A percentile compares a stretch with the other conserved stretches of the same genome.
Evolutionary conservation across 2,888 invertebrate species (phyloP).

Genomic region (Chironomus riparius): DNA sequence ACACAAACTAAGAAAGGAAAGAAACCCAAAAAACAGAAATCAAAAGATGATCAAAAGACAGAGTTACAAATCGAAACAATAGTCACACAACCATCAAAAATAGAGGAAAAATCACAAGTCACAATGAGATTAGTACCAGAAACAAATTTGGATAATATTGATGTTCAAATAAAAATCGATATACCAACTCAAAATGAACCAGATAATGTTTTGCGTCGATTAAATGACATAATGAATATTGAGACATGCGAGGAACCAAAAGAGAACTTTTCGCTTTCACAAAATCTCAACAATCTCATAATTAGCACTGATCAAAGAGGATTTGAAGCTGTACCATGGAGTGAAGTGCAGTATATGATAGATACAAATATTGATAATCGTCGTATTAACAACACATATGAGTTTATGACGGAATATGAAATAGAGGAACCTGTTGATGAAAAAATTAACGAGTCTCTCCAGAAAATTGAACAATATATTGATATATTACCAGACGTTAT

Average conservation of each 20-base stretch:
- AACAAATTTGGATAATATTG: constrained; percentile 32
- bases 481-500: constrained; percentile 17
- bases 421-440: constrained; percentile 18
- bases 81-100: background rate
- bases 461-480: constrained; percentile 22
- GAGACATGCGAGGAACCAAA: constrained; percentile 7
- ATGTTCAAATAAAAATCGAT: constrained; percentile 28
- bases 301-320: constrained; percentile 6
- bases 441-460: constrained; percentile 14
- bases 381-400: constrained; percentile 13
- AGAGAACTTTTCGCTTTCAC: constrained; percentile 8
- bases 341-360: constrained; percentile 22
- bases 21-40: constrained; percentile 28
- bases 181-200: background rate
- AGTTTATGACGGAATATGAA: background rate
- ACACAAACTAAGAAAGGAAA: constrained; percentile 33
- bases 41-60: constrained; percentile 36
- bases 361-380: constrained; percentile 18
- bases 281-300: constrained; percentile 15
- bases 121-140: constrained; percentile 1
- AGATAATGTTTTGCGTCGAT: constrained; percentile 6
- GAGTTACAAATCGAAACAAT: constrained; percentile 34
- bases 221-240: constrained; percentile 9
- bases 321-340: constrained; percentile 11
- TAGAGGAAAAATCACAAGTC: background rate